These are phyloP conservation scores for Dicentrarchus labrax DNA, from an alignment of 2,113 vertebrate genomes.

Conservation along the genomic window DNA sequence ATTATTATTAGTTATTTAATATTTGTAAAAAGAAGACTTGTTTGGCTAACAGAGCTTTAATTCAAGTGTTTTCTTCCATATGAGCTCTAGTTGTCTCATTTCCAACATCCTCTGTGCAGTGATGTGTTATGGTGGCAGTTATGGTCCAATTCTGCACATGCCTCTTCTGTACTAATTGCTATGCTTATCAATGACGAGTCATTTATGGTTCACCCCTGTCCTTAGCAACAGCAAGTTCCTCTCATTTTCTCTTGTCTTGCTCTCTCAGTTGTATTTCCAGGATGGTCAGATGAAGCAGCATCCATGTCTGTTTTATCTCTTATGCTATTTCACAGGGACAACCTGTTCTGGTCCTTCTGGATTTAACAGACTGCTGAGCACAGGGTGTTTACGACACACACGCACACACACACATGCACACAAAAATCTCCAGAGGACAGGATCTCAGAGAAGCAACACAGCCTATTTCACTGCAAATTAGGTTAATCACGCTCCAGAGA, in stretches of 20 bases:
- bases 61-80: constrained; percentile 8
- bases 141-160: background rate
- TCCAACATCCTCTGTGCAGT: constrained; percentile 12
- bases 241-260: background rate
- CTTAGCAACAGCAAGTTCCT: background rate
- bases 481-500: constrained; percentile 81
- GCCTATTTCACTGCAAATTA: constrained; percentile 81
- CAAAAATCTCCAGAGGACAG: constrained; percentile 64
- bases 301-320: constrained; percentile 38
- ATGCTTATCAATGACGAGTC: background rate
- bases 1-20: background rate
- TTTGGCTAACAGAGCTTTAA: background rate
- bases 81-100: background rate
- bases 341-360: constrained; percentile 66
- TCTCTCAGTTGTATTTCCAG: background rate
- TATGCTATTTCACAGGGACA: constrained; percentile 51
- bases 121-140: background rate
- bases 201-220: constrained; percentile 14
- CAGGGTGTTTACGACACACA: constrained; percentile 57
- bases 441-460: constrained; percentile 75
- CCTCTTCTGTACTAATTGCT: constrained; percentile 21
- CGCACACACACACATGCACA: constrained; percentile 16
- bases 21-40: no score
- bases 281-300: constrained; percentile 24
- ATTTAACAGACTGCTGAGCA: constrained; percentile 68